A percentile compares a stretch with the other conserved stretches of the same genome.
phyloP scores from a whole-genome alignment of 2,113 vertebrate species.

The Peromyscus californicus region DNA sequence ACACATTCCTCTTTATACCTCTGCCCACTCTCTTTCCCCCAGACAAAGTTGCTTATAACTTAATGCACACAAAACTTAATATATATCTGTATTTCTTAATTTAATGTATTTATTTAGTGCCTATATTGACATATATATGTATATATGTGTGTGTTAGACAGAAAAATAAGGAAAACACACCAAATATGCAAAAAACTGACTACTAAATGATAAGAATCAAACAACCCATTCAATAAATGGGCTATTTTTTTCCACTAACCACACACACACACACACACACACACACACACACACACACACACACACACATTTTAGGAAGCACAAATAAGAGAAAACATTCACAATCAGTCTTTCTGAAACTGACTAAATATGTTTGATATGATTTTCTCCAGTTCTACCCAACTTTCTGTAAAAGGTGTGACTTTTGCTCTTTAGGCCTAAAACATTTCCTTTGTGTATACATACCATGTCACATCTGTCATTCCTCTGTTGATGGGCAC shows the following conservation, averaged over 20 bases:
- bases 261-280: neutral
- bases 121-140: neutral
- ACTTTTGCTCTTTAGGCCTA: neutral
- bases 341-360: neutral
- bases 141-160: neutral
- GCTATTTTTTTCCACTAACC: neutral
- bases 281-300: neutral
- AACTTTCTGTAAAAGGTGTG: neutral
- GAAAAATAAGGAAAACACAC: neutral
- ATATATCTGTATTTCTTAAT: too few species aligned
- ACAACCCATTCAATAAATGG: neutral
- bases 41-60: too few species aligned
- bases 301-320: neutral
- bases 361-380: neutral
- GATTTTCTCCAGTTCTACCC: neutral
- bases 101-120: too few species aligned
- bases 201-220: neutral
- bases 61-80: neutral
- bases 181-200: neutral
- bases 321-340: neutral
- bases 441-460: too few species aligned
- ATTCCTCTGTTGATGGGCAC: neutral
- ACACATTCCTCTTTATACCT: neutral
- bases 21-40: too few species aligned
- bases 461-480: neutral